A percentile compares a stretch with the other conserved stretches of the same genome.
These are phyloP conservation scores for Hippocampus comes DNA, from an alignment of 2,113 vertebrate genomes.

Conservation along the genomic window DNA sequence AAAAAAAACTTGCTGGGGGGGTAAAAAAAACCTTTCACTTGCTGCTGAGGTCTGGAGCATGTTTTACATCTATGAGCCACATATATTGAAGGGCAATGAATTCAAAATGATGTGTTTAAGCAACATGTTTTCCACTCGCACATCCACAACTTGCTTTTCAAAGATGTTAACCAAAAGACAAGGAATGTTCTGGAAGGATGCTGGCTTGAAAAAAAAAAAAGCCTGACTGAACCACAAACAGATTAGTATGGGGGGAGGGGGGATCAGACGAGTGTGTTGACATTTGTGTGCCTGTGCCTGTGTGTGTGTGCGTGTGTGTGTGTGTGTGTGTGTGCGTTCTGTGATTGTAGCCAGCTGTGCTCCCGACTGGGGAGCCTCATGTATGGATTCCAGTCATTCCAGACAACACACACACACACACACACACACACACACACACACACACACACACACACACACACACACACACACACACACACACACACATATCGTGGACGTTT, in stretches of 20 bases:
- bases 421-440: no score
- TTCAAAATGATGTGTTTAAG: no score
- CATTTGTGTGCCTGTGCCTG: slow-evolving; percentile 13
- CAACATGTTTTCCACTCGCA: not conserved
- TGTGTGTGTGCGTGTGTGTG: slow-evolving; percentile 17
- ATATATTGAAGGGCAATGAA: no score
- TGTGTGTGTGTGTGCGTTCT: slow-evolving; percentile 14
- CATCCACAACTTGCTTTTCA: not conserved
- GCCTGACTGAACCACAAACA: not conserved
- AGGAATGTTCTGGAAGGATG: not conserved
- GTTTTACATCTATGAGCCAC: not conserved
- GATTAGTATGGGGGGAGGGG: slow-evolving; percentile 7
- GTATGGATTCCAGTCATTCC: slow-evolving; percentile 7
- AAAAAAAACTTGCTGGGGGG: no score
- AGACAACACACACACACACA: slow-evolving; percentile 3
- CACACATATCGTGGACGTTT: not conserved
- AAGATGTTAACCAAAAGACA: not conserved
- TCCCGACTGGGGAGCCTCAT: slow-evolving; percentile 18
- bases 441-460: no score
- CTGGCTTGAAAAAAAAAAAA: not conserved
- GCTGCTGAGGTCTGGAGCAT: no score
- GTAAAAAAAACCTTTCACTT: no score
- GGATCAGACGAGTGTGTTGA: not conserved
- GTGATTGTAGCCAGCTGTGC: slow-evolving; percentile 7
- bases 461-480: no score